A percentile compares a stretch with the other conserved stretches of the same genome.
phyloP scores from a whole-genome alignment of 1,140 invertebrate species.

The Latrodectus geometricus region DNA sequence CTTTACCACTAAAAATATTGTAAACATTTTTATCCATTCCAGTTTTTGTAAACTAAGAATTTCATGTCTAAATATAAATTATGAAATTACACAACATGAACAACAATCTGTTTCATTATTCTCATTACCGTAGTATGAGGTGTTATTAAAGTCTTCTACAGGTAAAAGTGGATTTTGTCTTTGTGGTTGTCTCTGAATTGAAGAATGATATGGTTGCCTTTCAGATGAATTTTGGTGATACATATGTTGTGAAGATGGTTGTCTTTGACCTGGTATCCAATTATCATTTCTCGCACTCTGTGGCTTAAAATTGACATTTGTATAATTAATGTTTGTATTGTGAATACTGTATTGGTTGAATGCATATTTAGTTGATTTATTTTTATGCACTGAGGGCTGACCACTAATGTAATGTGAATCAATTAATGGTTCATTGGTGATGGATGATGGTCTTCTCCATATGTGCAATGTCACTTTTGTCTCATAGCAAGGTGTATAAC shows the following conservation, averaged over 20 bases:
- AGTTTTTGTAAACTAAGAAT: no score
- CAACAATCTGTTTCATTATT: background rate
- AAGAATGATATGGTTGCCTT: background rate
- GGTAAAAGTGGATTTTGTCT: no score
- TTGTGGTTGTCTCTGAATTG: background rate
- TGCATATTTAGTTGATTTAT: background rate
- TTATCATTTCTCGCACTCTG: background rate
- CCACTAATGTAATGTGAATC: background rate
- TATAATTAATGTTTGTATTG: background rate
- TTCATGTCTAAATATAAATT: background rate
- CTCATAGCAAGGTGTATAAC: slow-evolving; percentile 31
- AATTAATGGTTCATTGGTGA: background rate
- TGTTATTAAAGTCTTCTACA: no score
- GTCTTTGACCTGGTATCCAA: background rate
- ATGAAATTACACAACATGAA: slow-evolving; percentile 10
- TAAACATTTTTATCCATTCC: no score
- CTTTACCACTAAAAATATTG: no score
- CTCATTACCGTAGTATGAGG: no score
- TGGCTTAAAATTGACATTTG: background rate
- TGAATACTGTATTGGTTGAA: background rate
- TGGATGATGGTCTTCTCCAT: slow-evolving; percentile 12
- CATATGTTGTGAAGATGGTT: background rate
- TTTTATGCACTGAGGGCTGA: background rate
- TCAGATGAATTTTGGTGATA: background rate
- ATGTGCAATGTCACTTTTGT: slow-evolving; percentile 31